phyloP scores from a whole-genome alignment of 53 echinoderm and acorn worm genomes.

The Antedon mediterranea region DNA sequence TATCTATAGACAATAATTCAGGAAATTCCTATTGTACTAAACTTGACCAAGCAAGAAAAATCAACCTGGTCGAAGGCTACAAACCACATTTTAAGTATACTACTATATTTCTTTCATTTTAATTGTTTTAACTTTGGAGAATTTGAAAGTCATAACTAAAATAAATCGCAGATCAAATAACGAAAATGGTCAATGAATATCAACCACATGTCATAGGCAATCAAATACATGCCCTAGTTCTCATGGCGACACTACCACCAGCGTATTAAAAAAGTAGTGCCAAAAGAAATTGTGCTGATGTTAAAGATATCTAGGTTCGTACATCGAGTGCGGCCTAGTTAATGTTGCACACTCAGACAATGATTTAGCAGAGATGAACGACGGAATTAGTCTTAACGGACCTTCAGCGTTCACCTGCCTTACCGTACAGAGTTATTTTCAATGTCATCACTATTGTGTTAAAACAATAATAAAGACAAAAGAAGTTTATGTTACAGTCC shows the following conservation, averaged over 20 bases:
- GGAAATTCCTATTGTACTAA: no score
- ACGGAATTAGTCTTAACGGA: background rate
- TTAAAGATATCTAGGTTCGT: background rate
- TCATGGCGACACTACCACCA: background rate
- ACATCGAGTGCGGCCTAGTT: background rate
- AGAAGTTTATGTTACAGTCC: background rate
- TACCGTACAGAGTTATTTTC: background rate
- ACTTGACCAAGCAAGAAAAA: no score
- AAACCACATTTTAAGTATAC: no score
- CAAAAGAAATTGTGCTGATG: background rate
- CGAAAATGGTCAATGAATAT: background rate
- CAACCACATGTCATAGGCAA: background rate
- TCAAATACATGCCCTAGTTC: background rate
- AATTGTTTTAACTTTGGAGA: no score
- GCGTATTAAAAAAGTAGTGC: background rate
- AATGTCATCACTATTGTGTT: background rate
- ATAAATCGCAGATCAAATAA: background rate
- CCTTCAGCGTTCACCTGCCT: background rate
- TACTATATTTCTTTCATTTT: no score
- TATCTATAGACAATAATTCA: no score
- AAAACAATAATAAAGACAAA: background rate
- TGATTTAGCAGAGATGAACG: background rate
- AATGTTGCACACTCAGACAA: background rate
- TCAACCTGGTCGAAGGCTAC: no score
- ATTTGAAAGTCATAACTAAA: no score